Conservation (phyloP, 2,888 invertebrate genomes). For the Tipula lateralis region DNA sequence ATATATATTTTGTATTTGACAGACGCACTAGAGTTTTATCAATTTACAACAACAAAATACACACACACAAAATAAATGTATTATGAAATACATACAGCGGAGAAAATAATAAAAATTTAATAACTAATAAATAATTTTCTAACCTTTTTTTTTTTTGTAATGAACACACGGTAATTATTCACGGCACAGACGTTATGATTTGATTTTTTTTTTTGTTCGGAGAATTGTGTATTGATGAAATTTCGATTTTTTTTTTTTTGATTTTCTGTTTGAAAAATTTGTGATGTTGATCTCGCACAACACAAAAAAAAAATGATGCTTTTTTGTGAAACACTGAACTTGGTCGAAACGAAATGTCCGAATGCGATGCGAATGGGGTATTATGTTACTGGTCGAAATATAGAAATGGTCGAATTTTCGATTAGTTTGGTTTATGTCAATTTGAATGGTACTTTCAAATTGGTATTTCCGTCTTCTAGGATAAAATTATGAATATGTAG, state of each 20-base stretch:
- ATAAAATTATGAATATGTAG: too few relatives aligned
- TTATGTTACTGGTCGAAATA: neutral
- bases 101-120: neutral
- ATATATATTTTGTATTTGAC: neutral
- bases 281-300: neutral
- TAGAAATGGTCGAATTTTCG: neutral
- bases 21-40: slow-evolving; percentile 7
- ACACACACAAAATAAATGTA: neutral
- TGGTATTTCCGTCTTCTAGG: neutral
- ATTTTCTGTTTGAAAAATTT: neutral
- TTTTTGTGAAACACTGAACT: neutral
- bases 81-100: neutral
- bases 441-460: neutral
- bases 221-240: neutral
- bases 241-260: neutral
- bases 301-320: slow-evolving; percentile 19
- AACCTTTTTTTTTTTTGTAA: neutral
- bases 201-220: neutral
- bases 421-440: neutral
- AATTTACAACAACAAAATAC: slow-evolving; percentile 7
- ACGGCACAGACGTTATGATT: neutral
- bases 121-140: neutral
- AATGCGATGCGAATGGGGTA: neutral
- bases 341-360: neutral
- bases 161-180: neutral